These are phyloP conservation scores for Enteromius paludinosus DNA, from an alignment of 2,797 vertebrate genomes.

Conservation along the genomic window DNA sequence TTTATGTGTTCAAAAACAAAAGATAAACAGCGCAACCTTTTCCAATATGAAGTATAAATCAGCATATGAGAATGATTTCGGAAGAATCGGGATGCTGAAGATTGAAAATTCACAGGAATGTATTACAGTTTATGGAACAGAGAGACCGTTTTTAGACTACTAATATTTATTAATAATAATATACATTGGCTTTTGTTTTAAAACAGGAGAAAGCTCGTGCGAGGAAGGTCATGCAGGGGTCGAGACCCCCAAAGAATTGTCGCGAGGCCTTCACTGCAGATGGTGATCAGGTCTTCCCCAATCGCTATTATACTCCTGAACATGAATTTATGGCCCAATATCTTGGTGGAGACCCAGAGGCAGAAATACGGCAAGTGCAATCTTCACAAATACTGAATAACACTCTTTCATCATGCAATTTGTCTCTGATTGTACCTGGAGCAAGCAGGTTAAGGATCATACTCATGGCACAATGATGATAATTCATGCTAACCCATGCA, in stretches of 20 bases:
- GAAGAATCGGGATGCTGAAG: background rate
- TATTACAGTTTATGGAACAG: too few relatives aligned
- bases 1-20: background rate
- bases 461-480: background rate
- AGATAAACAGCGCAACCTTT: background rate
- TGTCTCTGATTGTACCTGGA: background rate
- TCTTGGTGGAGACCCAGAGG: constrained; percentile 71
- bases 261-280: constrained; percentile 73
- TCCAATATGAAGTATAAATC: background rate
- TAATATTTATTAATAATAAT: background rate
- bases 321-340: constrained; percentile 69
- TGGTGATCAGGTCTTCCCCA: constrained; percentile 75
- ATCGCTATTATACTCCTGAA: constrained; percentile 73
- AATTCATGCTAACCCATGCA: too few relatives aligned
- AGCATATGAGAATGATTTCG: background rate
- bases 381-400: constrained; percentile 3
- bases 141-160: background rate
- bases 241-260: constrained; percentile 71
- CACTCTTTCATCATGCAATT: background rate
- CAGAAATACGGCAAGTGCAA: constrained; percentile 60
- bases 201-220: constrained; percentile 59
- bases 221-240: constrained; percentile 70
- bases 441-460: background rate
- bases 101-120: background rate
- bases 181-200: background rate